Conservation (phyloP, 2,113 vertebrate genomes). For the Tetrax tetrax region DNA sequence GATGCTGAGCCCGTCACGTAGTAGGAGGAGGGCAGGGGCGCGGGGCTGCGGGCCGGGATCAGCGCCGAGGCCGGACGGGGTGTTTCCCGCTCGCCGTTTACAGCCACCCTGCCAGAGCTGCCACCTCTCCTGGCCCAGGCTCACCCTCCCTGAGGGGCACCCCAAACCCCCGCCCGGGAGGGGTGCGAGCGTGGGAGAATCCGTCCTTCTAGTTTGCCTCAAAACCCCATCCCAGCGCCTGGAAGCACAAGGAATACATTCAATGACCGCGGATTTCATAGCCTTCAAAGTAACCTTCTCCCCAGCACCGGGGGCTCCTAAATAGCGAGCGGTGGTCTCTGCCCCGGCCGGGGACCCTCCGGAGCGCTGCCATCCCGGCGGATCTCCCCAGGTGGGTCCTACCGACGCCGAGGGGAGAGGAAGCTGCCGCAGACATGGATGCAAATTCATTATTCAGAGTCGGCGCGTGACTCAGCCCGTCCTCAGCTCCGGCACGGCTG, state of each 20-base stretch:
- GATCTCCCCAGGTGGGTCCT: background rate
- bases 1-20: background rate
- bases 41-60: background rate
- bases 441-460: background rate
- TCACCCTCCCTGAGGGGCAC: background rate
- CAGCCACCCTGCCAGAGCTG: background rate
- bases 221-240: background rate
- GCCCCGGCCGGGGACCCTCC: background rate
- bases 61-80: background rate
- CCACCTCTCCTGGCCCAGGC: background rate
- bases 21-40: background rate
- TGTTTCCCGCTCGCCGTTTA: background rate
- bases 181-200: background rate
- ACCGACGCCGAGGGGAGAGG: background rate
- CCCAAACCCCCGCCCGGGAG: background rate
- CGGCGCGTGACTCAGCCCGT: background rate
- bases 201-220: background rate
- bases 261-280: background rate
- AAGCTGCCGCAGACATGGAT: background rate
- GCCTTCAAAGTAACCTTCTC: background rate
- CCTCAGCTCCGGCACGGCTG: background rate
- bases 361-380: background rate
- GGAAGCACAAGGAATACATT: background rate
- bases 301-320: background rate
- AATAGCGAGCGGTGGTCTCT: rapidly evolving